Evolutionary conservation across 2,888 invertebrate species (phyloP).

Genomic region (Lasioglossum calceatum): DNA sequence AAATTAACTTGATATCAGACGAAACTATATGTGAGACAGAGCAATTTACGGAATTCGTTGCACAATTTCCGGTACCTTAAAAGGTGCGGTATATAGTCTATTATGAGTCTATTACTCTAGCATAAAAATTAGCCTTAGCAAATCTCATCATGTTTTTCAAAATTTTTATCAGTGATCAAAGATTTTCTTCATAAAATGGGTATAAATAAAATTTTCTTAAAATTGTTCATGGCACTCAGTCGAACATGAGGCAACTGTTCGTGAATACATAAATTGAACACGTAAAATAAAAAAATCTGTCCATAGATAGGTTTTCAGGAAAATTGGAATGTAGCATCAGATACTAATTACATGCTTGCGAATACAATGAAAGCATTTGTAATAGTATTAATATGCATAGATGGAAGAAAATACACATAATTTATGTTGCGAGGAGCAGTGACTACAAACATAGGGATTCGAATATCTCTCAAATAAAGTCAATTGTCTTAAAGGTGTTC

Average conservation of each 20-base stretch:
- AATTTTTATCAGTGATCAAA: not conserved
- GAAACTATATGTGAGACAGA: not conserved
- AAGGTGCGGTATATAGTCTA: not conserved
- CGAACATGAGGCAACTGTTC: not conserved
- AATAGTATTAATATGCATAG: not conserved
- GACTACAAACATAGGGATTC: not conserved
- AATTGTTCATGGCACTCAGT: not conserved
- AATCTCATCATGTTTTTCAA: not conserved
- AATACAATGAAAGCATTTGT: conserved; percentile 14
- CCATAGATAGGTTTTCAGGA: not conserved
- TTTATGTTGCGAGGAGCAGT: not conserved
- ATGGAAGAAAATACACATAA: conserved; percentile 4
- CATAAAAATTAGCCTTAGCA: not conserved
- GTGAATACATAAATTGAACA: not conserved
- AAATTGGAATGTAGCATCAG: not conserved
- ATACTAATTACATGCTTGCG: conserved; percentile 8
- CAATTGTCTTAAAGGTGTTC: not conserved
- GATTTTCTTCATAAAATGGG: not conserved
- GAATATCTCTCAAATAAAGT: not conserved
- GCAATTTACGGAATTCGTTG: not conserved
- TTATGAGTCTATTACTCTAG: not conserved
- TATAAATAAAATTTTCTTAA: not conserved
- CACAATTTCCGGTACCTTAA: not conserved
- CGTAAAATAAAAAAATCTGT: not conserved
- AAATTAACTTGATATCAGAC: not conserved